Evolutionary conservation across 2,797 vertebrate species (phyloP), one percentile per base, ranked within the genome.

Genomic region (Clangula hyemalis): DNA sequence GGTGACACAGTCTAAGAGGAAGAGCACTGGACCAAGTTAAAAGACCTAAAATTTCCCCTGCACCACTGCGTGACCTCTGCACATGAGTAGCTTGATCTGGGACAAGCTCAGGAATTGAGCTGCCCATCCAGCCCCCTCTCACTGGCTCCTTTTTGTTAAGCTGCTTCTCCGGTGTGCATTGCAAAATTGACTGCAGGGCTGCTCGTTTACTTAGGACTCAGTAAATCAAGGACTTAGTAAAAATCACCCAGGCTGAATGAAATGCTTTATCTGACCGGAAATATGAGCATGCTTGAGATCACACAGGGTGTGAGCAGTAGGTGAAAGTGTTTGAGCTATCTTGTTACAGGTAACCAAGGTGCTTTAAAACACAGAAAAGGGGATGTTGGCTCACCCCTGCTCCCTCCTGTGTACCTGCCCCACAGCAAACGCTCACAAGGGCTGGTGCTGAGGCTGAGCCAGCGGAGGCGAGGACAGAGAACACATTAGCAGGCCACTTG

Each of bases 11-110:
- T 11, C 21, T 10, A 22, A 32, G 66, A 65, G 13, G 51, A 12
- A 57, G 36, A n/a, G 32, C 6, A 7, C 51, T 30, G 43, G 51
- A 43, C 53, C n/a, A 21, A 64, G 32, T 32, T 13, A 64, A 36
- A 76, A 57, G 58, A 30, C n/a, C 53, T 21, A 57, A 32, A n/a
- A 57, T 20, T n/a, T 84, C 20, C 24, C n/a, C 8, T 4, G 32
- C 57, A 18, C 43, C 43, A 1, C 57, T 18, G 8, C 2, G 20
- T 0, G 4, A 58, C n/a, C 43, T 34, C 51, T 2, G 16, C 41
- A 62, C 34, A n/a, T 4, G 27, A 62, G 64, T 5, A 1, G 34
- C 62, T 69, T 38, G 18, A 38, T 57, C 56, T 10, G 69, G 34
- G 69, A 62, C 27, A n/a, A 24, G 56, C 56, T 56, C 3, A 1